Evolutionary conservation across 2,888 invertebrate genomes (phyloP).

Genomic region (Drepana falcataria): DNA sequence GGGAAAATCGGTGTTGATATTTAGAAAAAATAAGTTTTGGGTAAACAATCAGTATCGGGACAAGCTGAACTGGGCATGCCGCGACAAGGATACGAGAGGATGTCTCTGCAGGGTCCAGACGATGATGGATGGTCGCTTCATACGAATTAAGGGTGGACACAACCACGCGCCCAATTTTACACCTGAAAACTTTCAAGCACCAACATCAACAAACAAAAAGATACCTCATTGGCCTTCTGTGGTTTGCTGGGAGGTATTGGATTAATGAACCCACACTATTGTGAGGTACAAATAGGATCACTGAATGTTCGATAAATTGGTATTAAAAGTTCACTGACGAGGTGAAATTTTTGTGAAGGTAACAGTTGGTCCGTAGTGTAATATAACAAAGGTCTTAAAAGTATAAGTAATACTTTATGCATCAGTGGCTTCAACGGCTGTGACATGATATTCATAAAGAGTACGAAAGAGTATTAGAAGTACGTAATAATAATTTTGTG

Average conservation of each 20-base stretch:
- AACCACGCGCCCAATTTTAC: conserved; percentile 67
- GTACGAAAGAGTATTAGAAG: not conserved
- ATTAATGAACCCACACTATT: not conserved
- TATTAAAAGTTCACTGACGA: too few relatives aligned
- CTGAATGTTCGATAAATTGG: too few relatives aligned
- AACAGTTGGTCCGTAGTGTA: not conserved
- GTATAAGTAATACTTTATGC: not conserved
- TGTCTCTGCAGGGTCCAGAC: conserved; percentile 71
- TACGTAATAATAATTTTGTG: not conserved
- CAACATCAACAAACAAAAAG: conserved; percentile 30
- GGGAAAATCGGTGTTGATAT: conserved; percentile 69
- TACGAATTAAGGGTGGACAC: conserved; percentile 59
- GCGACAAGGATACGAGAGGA: conserved; percentile 63
- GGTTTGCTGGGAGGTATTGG: not conserved
- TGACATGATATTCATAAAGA: not conserved
- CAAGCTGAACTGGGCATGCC: conserved; percentile 71
- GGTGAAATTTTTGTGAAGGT: too few relatives aligned
- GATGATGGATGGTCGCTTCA: conserved; percentile 64
- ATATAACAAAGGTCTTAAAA: not conserved
- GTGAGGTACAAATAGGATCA: too few relatives aligned
- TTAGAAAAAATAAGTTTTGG: conserved; percentile 68
- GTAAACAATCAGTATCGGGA: conserved; percentile 69
- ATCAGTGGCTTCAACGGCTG: not conserved
- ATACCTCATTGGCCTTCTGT: conserved; percentile 26
- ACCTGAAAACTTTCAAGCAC: conserved; percentile 54